Conservation (phyloP, 2,797 vertebrate species). For the Anabas testudineus region DNA sequence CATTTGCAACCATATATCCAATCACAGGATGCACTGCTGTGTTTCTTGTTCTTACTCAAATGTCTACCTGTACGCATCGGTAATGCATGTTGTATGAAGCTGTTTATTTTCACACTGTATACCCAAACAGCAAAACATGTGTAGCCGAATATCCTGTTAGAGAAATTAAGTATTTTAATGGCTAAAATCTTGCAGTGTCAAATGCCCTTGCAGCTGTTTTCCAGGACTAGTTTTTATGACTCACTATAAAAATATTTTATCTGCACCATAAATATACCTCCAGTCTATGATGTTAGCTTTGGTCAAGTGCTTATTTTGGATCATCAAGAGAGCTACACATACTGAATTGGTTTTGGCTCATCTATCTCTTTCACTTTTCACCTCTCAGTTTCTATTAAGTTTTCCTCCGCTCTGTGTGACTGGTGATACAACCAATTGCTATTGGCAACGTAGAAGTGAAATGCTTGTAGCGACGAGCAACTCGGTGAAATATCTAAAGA, state of each 20-base stretch:
- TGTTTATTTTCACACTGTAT: background rate
- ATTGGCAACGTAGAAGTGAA: slow-evolving; percentile 41
- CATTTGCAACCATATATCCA: too few species aligned
- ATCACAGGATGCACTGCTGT: too few species aligned
- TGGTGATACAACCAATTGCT: slow-evolving; percentile 37
- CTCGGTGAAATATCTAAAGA: slow-evolving; percentile 3
- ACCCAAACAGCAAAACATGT: slow-evolving; percentile 34
- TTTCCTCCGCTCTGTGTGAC: slow-evolving; percentile 21
- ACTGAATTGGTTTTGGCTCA: slow-evolving; percentile 68
- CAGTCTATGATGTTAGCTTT: slow-evolving; percentile 74
- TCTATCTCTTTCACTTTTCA: slow-evolving; percentile 71
- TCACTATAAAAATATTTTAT: slow-evolving; percentile 82
- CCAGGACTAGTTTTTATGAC: slow-evolving; percentile 76
- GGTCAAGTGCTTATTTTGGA: slow-evolving; percentile 82
- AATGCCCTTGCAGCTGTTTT: slow-evolving; percentile 74
- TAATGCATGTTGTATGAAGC: too few species aligned
- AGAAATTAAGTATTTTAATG: slow-evolving; percentile 59
- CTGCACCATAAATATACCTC: slow-evolving; percentile 76
- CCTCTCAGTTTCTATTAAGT: slow-evolving; percentile 41
- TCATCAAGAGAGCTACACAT: slow-evolving; percentile 53
- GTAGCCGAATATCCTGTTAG: slow-evolving; percentile 33
- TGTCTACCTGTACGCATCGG: too few species aligned
- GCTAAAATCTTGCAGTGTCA: slow-evolving; percentile 60
- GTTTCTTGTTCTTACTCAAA: too few species aligned
- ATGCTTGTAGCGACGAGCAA: slow-evolving; percentile 37